Conservation (phyloP, 1,140 invertebrate genomes). For the Papilio glaucus region DNA sequence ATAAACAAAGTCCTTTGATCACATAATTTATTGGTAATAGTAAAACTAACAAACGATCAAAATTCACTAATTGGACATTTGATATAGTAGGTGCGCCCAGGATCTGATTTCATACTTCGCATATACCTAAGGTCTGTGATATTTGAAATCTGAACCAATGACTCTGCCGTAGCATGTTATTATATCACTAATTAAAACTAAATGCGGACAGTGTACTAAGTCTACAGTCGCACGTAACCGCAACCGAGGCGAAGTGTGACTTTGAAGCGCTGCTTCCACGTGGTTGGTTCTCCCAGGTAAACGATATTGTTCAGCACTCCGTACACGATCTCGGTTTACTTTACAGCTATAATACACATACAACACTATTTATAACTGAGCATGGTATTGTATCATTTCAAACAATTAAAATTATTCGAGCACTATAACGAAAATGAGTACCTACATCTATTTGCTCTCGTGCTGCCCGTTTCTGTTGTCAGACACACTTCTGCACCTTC, state of each 20-base stretch:
- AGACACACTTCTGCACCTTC: too few relatives aligned
- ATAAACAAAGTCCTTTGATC: too few relatives aligned
- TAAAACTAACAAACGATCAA: too few relatives aligned
- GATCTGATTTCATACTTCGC: too few relatives aligned
- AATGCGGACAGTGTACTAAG: neutral
- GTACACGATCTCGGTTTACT: neutral
- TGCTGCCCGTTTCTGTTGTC: neutral
- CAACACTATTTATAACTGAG: neutral
- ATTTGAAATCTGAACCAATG: neutral
- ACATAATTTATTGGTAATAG: too few relatives aligned
- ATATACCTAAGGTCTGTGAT: too few relatives aligned
- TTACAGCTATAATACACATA: neutral
- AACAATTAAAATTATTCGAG: neutral
- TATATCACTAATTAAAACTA: neutral
- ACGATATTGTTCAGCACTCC: neutral
- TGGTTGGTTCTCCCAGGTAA: neutral
- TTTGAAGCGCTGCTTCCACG: slow-evolving; percentile 1
- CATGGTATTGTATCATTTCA: neutral
- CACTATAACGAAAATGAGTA: neutral
- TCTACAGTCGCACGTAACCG: slow-evolving; percentile 2
- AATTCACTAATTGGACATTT: too few relatives aligned
- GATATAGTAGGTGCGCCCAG: too few relatives aligned
- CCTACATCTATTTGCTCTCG: neutral
- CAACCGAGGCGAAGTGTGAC: neutral
- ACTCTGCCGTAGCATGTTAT: neutral